These are phyloP conservation scores for Brachionus calyciflorus DNA, from an alignment of 1,140 invertebrate species.

Conservation along the genomic window DNA sequence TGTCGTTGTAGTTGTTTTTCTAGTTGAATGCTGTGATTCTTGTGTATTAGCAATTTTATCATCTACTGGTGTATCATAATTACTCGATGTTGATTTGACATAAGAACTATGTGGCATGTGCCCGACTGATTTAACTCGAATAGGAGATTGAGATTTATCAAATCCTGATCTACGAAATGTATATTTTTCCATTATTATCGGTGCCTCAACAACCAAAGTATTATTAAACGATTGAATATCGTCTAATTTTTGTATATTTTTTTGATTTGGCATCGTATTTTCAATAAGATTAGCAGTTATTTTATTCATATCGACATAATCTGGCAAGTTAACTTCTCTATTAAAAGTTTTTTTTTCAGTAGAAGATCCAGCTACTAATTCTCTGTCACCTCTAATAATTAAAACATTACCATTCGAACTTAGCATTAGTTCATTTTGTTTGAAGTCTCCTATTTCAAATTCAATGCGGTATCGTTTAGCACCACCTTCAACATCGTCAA, in stretches of 20 bases:
- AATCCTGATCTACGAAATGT: slow-evolving; percentile 5
- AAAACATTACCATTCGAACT: not conserved
- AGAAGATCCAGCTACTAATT: not conserved
- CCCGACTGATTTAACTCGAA: not conserved
- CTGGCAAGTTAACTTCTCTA: slow-evolving; percentile 31
- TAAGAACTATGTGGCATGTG: not conserved
- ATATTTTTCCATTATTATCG: slow-evolving; percentile 32
- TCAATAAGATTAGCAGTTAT: slow-evolving; percentile 8
- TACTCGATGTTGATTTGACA: not conserved
- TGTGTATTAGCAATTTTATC: no score
- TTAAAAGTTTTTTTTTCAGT: slow-evolving; percentile 40
- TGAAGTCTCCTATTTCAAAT: slow-evolving; percentile 40
- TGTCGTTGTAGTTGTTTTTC: not conserved
- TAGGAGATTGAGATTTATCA: slow-evolving; percentile 12
- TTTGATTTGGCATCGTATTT: not conserved
- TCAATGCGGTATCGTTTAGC: slow-evolving; percentile 31
- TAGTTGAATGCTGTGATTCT: not conserved
- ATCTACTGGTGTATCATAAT: not conserved
- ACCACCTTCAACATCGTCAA: slow-evolving; percentile 21
- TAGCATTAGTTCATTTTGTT: slow-evolving; percentile 32
- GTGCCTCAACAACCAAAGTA: slow-evolving; percentile 18
- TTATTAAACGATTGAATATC: not conserved
- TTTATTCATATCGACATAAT: slow-evolving; percentile 18
- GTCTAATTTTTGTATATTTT: not conserved
- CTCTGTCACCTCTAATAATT: slow-evolving; percentile 40